phyloP scores from a whole-genome alignment of 2,888 invertebrate species.

The Drosophila bunnanda region DNA sequence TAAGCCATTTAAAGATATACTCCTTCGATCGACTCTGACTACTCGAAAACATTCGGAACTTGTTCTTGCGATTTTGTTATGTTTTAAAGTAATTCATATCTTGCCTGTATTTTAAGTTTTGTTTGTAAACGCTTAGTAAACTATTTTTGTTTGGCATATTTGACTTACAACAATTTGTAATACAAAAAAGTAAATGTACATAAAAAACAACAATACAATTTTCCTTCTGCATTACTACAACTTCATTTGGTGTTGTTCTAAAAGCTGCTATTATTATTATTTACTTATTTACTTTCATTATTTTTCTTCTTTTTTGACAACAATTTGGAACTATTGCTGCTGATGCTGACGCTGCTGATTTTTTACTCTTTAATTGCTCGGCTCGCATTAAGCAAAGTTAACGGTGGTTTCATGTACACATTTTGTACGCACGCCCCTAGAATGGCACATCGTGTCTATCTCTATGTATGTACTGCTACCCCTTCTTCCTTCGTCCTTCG shows the following conservation, averaged over 20 bases:
- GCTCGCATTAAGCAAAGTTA: conserved; percentile 50
- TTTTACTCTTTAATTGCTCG: conserved; percentile 46
- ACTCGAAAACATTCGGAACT: conserved; percentile 42
- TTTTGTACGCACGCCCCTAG: conserved; percentile 44
- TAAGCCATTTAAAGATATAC: conserved; percentile 30
- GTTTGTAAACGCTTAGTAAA: conserved; percentile 43
- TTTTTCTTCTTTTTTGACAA: conserved; percentile 22
- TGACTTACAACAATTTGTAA: conserved; percentile 43
- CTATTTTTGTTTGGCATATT: conserved; percentile 45
- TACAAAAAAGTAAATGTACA: conserved; percentile 47
- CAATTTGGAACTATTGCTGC: conserved; percentile 45
- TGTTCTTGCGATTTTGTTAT: conserved; percentile 37
- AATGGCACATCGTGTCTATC: conserved; percentile 24
- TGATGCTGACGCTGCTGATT: conserved; percentile 1
- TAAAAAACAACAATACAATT: conserved; percentile 49
- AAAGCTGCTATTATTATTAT: conserved; percentile 38
- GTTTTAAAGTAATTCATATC: conserved; percentile 42
- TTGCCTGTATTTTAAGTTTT: conserved; percentile 39
- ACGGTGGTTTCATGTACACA: conserved; percentile 52
- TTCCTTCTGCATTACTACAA: conserved; percentile 42
- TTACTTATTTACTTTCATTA: background rate
- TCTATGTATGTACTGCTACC: conserved; percentile 2
- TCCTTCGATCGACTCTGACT: conserved; percentile 14
- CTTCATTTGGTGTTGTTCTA: conserved; percentile 45
- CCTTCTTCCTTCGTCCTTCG: background rate